These are phyloP conservation scores for Naso thynnoides DNA, from an alignment of 2,797 vertebrate species.

Conservation along the genomic window DNA sequence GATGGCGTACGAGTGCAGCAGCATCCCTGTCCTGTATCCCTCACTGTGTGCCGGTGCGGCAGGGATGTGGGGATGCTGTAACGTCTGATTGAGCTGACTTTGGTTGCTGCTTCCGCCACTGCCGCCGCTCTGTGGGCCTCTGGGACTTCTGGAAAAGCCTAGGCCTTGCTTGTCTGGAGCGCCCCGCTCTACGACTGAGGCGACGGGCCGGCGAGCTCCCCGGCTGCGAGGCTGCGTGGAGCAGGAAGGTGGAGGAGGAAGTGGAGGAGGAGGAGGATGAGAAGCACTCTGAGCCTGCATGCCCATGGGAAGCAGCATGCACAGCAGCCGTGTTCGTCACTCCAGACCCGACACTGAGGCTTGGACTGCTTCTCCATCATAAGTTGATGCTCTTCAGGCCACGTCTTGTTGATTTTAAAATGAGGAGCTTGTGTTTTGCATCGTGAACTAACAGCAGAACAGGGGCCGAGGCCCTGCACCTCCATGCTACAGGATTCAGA, in stretches of 20 bases:
- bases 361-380: constrained; percentile 50
- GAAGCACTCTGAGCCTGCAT: constrained; percentile 78
- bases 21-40: constrained; percentile 57
- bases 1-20: constrained; percentile 60
- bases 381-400: constrained; percentile 52
- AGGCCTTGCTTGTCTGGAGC: constrained; percentile 80
- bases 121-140: constrained; percentile 73
- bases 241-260: constrained; percentile 76
- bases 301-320: constrained; percentile 88
- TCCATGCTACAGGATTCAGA: constrained; percentile 62
- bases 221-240: constrained; percentile 67
- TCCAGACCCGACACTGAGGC: constrained; percentile 62
- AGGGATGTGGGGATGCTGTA: constrained; percentile 74
- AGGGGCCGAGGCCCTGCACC: constrained; percentile 61
- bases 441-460: constrained; percentile 41
- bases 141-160: constrained; percentile 84
- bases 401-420: constrained; percentile 33
- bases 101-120: constrained; percentile 56
- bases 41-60: constrained; percentile 67
- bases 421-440: constrained; percentile 41
- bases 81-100: constrained; percentile 80
- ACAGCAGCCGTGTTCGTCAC: constrained; percentile 74
- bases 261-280: constrained; percentile 74
- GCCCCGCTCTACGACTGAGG: constrained; percentile 61
- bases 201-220: constrained; percentile 63